phyloP scores from a whole-genome alignment of 1,140 invertebrate species.

The Pteromalus puparum region DNA sequence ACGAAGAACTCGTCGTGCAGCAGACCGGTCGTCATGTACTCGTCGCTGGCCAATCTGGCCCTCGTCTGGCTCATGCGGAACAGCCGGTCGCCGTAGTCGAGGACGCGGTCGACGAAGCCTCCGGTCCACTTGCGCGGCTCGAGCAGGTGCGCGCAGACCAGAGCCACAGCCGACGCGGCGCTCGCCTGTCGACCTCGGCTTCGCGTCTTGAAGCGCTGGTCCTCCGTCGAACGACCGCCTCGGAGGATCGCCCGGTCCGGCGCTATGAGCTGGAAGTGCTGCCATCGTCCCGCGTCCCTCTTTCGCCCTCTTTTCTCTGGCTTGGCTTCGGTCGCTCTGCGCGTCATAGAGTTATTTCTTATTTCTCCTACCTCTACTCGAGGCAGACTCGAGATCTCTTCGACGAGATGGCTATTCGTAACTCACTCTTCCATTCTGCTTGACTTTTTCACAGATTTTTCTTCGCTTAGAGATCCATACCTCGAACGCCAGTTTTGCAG shows the following conservation, averaged over 20 bases:
- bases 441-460: too few relatives aligned
- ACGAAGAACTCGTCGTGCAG: conserved; percentile 65
- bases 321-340: background rate
- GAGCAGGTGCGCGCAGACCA: conserved; percentile 61
- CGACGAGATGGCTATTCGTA: too few relatives aligned
- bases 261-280: conserved; percentile 58
- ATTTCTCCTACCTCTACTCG: too few relatives aligned
- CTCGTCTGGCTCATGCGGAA: conserved; percentile 59
- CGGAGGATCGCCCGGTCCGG: conserved; percentile 58
- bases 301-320: conserved; percentile 24
- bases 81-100: conserved; percentile 64
- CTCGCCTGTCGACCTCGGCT: conserved; percentile 65
- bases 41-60: conserved; percentile 53
- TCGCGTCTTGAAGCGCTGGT: conserved; percentile 61
- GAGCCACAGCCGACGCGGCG: conserved; percentile 58
- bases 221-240: conserved; percentile 59
- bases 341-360: too few relatives aligned
- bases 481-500: too few relatives aligned
- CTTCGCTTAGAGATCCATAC: too few relatives aligned
- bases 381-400: too few relatives aligned
- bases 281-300: conserved; percentile 55
- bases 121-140: conserved; percentile 62
- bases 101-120: conserved; percentile 57
- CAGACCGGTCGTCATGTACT: conserved; percentile 59
- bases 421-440: too few relatives aligned